Percentiles rank a stretch among this genome's conserved stretches.
Evolutionary conservation across 37 sponge, comb jelly and placozoan genomes (phyloP).

Genomic region (Aphrocallistes beatrix): DNA sequence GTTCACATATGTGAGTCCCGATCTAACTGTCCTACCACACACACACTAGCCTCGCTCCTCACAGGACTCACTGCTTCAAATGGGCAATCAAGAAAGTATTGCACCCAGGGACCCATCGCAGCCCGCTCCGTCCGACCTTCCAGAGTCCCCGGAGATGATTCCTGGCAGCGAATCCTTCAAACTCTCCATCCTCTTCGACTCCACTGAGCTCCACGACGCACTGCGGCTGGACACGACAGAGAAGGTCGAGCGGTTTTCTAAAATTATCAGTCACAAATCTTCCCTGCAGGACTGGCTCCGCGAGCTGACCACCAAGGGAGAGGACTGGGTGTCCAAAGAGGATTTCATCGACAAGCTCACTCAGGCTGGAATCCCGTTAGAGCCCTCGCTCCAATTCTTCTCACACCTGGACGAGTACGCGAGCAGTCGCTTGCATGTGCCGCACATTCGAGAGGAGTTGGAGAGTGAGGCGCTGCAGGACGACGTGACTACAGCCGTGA

Average conservation of each 20-base stretch:
- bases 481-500: neutral
- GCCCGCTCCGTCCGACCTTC: neutral
- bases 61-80: neutral
- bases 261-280: neutral
- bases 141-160: neutral
- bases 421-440: neutral
- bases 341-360: neutral
- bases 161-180: neutral
- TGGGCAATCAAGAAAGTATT: neutral
- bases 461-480: neutral
- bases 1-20: neutral
- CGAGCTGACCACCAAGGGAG: neutral
- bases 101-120: neutral
- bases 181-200: neutral
- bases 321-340: conserved; percentile 5
- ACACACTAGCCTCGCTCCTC: neutral
- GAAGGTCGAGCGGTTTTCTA: neutral
- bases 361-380: neutral
- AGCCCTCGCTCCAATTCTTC: neutral
- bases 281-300: neutral
- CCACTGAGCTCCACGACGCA: neutral
- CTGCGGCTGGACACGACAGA: neutral
- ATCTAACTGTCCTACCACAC: neutral
- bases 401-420: neutral
- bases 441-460: neutral